Evolutionary conservation across 2,888 invertebrate genomes (phyloP).

Genomic region (Tupiocoris notatus): DNA sequence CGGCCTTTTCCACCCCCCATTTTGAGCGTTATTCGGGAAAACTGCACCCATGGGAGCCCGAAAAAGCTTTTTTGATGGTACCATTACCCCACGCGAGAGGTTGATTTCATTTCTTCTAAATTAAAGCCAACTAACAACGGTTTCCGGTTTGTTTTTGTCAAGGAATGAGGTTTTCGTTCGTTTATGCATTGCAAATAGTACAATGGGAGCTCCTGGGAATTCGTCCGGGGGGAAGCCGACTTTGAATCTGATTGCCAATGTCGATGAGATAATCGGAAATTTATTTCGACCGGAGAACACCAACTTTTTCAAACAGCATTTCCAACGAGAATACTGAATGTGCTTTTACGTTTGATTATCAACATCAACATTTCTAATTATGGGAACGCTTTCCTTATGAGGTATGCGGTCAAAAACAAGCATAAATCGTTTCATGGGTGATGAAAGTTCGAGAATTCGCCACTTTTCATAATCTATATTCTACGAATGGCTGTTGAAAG

Average conservation of each 20-base stretch:
- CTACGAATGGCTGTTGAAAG: too few relatives aligned
- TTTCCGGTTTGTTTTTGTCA: background rate
- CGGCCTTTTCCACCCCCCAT: background rate
- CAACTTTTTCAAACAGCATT: too few relatives aligned
- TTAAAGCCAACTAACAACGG: background rate
- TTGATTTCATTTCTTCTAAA: background rate
- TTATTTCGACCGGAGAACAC: background rate
- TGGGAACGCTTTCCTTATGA: too few relatives aligned
- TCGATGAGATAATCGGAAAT: background rate
- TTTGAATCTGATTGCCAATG: too few relatives aligned
- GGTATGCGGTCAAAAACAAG: too few relatives aligned
- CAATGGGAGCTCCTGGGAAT: background rate
- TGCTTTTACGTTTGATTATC: too few relatives aligned
- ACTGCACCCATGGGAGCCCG: conserved; percentile 30
- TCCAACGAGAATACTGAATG: too few relatives aligned
- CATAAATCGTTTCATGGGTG: too few relatives aligned
- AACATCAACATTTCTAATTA: too few relatives aligned
- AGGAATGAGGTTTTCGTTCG: background rate
- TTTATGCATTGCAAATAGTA: background rate
- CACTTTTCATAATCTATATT: too few relatives aligned
- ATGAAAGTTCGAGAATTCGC: too few relatives aligned
- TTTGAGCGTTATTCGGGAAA: background rate
- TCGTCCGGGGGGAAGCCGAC: too few relatives aligned
- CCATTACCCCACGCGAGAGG: background rate
- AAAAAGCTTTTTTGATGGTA: conserved; percentile 21